Percentiles rank a stretch among this genome's conserved stretches.
Conservation (phyloP, 2,797 vertebrate species). For the Rachycentron canadum region DNA sequence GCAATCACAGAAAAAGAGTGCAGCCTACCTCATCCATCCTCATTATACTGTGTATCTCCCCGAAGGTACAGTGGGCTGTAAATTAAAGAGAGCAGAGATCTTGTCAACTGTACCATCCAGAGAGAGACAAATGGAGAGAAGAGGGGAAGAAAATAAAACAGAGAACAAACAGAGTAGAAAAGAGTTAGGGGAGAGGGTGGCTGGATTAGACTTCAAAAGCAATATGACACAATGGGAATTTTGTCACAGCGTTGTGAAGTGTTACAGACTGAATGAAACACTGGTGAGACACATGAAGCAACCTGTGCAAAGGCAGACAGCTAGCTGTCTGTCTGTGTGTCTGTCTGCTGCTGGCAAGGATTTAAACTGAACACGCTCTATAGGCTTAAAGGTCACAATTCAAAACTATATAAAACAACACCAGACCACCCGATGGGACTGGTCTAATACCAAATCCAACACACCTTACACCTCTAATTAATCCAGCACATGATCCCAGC, state of each 20-base stretch:
- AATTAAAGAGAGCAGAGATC: constrained; percentile 66
- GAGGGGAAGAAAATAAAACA: constrained; percentile 28
- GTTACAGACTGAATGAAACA: constrained; percentile 3
- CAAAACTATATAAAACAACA: not conserved
- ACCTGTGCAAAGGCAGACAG: not conserved
- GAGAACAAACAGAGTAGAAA: constrained; percentile 28
- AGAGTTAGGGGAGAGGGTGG: constrained; percentile 35
- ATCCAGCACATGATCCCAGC: no score
- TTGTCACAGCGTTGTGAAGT: constrained; percentile 2
- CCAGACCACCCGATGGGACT: not conserved
- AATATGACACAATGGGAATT: constrained; percentile 28
- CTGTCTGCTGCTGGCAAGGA: not conserved
- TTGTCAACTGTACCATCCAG: constrained; percentile 40
- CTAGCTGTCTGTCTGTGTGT: not conserved
- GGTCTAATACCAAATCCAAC: not conserved
- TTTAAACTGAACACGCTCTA: not conserved
- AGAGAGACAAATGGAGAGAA: constrained; percentile 30
- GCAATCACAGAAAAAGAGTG: constrained; percentile 34
- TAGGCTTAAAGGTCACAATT: no score
- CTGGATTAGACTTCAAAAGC: constrained; percentile 53
- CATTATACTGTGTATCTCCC: constrained; percentile 54
- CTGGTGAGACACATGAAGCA: not conserved
- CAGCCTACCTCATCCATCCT: constrained; percentile 33
- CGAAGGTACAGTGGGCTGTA: constrained; percentile 54
- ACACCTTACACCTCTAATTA: not conserved